Percentiles rank a stretch among this genome's conserved stretches.
phyloP scores from a whole-genome alignment of 1,140 invertebrate genomes.

The Zaprionus inermis region DNA sequence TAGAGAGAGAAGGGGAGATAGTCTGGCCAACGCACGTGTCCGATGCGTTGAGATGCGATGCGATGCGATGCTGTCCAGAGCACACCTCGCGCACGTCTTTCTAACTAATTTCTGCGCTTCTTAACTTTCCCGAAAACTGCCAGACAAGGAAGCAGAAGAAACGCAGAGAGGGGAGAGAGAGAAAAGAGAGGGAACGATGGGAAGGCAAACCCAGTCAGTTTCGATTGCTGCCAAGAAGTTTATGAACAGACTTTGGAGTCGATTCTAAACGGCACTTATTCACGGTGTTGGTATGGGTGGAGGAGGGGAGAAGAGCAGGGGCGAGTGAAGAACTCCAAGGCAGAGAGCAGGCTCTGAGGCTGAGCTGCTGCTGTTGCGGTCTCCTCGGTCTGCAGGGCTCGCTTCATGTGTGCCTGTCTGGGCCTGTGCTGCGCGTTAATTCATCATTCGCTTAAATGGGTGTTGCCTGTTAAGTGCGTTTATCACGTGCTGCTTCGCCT shows the following conservation, averaged over 20 bases:
- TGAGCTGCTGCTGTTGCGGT: constrained; percentile 29
- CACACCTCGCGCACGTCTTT: constrained; percentile 77
- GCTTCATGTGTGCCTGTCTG: background rate
- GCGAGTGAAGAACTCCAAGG: no score
- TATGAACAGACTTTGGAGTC: constrained; percentile 37
- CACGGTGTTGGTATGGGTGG: constrained; percentile 22
- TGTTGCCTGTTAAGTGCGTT: constrained; percentile 74
- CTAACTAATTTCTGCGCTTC: constrained; percentile 70
- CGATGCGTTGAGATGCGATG: constrained; percentile 3
- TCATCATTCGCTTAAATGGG: constrained; percentile 71
- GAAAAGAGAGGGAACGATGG: background rate
- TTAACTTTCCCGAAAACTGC: constrained; percentile 53
- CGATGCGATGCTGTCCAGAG: constrained; percentile 51
- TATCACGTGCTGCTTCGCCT: constrained; percentile 66
- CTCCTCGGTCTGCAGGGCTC: constrained; percentile 4
- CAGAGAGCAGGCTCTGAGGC: background rate
- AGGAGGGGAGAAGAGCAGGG: background rate
- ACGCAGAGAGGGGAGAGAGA: no score
- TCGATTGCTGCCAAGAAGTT: constrained; percentile 61
- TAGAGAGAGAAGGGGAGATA: background rate
- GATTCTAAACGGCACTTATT: constrained; percentile 70
- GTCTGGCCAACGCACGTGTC: constrained; percentile 41
- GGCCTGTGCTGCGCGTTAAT: constrained; percentile 42
- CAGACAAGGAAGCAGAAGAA: background rate
- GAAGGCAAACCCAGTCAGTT: constrained; percentile 21